Evolutionary conservation across 2,113 vertebrate species (phyloP).

Genomic region (Morone chrysops): DNA sequence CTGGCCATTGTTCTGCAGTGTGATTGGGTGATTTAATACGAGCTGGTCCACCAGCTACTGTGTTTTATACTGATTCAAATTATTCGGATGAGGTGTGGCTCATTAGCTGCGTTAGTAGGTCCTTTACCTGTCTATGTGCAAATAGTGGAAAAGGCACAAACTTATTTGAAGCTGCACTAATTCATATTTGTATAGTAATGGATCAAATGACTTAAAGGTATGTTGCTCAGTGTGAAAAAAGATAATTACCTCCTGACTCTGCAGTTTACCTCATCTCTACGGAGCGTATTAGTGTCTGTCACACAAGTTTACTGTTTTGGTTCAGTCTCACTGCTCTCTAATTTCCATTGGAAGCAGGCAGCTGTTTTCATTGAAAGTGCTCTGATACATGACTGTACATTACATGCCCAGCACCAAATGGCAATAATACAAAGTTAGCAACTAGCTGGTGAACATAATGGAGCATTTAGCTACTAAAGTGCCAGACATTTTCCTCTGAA

Average conservation of each 20-base stretch:
- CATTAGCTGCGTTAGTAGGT: slow-evolving; percentile 3
- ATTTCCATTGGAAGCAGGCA: neutral
- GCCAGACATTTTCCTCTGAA: neutral
- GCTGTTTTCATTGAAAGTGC: neutral
- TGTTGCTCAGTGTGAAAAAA: neutral
- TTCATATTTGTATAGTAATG: neutral
- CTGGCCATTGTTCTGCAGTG: slow-evolving; percentile 41
- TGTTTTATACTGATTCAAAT: slow-evolving; percentile 11
- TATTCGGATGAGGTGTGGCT: neutral
- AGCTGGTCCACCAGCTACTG: slow-evolving; percentile 22
- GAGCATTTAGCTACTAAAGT: neutral
- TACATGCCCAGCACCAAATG: neutral
- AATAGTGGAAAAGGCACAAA: neutral
- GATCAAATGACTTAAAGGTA: neutral
- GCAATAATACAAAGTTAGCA: neutral
- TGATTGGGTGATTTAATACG: slow-evolving; percentile 40
- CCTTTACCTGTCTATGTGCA: neutral
- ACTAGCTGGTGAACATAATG: neutral
- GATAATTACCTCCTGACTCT: neutral
- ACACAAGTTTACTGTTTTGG: neutral
- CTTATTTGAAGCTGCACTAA: neutral
- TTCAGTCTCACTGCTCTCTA: neutral
- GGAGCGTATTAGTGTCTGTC: neutral
- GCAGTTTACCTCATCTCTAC: neutral
- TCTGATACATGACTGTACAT: neutral